phyloP scores from a whole-genome alignment of 2,888 invertebrate genomes.

The Catocala fraxini region DNA sequence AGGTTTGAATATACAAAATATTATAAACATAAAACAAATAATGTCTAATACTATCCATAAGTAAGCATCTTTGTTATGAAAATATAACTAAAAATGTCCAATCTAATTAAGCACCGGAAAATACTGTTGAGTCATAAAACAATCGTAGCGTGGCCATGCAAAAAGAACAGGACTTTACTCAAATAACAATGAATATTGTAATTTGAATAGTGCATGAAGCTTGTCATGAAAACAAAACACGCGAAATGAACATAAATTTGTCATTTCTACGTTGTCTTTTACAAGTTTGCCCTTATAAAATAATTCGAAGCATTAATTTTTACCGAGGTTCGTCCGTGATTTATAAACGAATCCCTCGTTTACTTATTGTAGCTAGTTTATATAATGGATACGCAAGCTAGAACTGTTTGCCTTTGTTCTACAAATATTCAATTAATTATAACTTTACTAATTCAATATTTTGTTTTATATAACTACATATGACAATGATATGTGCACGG shows the following conservation, averaged over 20 bases:
- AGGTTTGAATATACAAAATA: slow-evolving; percentile 21
- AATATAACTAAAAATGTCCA: slow-evolving; percentile 13
- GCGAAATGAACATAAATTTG: slow-evolving; percentile 62
- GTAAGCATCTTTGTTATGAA: slow-evolving; percentile 5
- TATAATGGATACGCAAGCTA: not conserved
- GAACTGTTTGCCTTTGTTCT: not conserved
- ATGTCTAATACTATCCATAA: not conserved
- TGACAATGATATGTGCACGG: not conserved
- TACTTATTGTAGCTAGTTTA: not conserved
- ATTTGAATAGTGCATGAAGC: slow-evolving; percentile 50
- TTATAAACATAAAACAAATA: slow-evolving; percentile 15
- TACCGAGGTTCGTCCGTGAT: slow-evolving; percentile 3
- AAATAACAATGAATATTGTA: slow-evolving; percentile 53
- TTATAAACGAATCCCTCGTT: not conserved
- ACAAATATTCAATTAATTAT: not conserved
- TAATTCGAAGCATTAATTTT: slow-evolving; percentile 21
- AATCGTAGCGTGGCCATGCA: slow-evolving; percentile 23
- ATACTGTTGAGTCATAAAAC: slow-evolving; percentile 30
- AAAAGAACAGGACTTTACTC: slow-evolving; percentile 32
- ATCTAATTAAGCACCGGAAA: slow-evolving; percentile 13
- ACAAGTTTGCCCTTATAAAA: slow-evolving; percentile 19
- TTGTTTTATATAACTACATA: not conserved
- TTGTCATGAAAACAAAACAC: slow-evolving; percentile 55
- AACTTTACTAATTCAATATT: not conserved
- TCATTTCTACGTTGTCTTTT: slow-evolving; percentile 41